These are phyloP conservation scores for Oryzias curvinotus DNA, from an alignment of 2,113 vertebrate species.

Conservation along the genomic window DNA sequence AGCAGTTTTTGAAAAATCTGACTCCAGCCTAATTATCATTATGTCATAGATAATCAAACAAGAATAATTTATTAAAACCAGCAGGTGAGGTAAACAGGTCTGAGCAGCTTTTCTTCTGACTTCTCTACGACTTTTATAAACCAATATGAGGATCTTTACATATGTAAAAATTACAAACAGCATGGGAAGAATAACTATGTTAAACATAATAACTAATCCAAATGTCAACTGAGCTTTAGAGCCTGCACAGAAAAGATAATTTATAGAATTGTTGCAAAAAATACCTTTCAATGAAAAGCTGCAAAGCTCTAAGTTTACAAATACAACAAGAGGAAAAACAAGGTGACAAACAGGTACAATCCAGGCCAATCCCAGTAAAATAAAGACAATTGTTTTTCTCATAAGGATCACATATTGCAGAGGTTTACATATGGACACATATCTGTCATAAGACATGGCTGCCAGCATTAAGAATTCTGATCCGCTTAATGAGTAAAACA, in stretches of 20 bases:
- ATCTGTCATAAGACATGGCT: conserved; percentile 19
- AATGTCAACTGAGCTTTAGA: not conserved
- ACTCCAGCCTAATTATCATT: too few relatives aligned
- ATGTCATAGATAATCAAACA: too few relatives aligned
- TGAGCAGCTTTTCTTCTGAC: conserved; percentile 32
- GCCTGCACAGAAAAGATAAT: not conserved
- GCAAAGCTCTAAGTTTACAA: not conserved
- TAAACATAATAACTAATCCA: not conserved
- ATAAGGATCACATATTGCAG: conserved; percentile 4
- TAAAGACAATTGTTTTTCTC: not conserved
- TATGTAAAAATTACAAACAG: conserved; percentile 20
- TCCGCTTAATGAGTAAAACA: not conserved
- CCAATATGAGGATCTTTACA: conserved; percentile 7
- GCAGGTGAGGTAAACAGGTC: conserved; percentile 32
- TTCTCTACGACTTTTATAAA: not conserved
- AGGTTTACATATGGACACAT: conserved; percentile 14
- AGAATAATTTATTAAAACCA: conserved; percentile 9
- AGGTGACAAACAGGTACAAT: not conserved
- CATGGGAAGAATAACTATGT: not conserved
- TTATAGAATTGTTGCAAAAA: not conserved
- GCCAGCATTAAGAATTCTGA: conserved; percentile 11
- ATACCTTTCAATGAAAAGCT: not conserved
- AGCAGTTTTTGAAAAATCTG: too few relatives aligned
- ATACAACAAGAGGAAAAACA: not conserved
- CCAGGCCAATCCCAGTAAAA: conserved; percentile 3